Evolutionary conservation across 2,113 vertebrate genomes (phyloP), one percentile per base, ranked within the genome.

Genomic region (Dicrurus megarhynchus): DNA sequence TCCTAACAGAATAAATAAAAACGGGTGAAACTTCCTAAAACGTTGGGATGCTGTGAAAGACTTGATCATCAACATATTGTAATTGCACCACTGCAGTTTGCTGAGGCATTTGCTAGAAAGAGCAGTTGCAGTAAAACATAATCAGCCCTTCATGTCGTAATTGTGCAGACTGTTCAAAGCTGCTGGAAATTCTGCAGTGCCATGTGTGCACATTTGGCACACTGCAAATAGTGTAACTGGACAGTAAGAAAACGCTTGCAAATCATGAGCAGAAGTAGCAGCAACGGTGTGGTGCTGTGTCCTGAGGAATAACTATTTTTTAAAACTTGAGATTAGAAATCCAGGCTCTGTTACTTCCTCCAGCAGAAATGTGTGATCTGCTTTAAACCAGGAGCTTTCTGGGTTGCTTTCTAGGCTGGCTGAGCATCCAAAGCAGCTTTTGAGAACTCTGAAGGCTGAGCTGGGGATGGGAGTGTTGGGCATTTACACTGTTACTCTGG

Each of bases 91-190:
- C 75, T 75, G 93, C 84, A 42, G 56, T 78, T 87, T 93, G 88
- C 68, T 75, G 65, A 87, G 69, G 59, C 59, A 57, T 76, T 94
- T 94, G 52, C 63, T 90, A 57, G 69, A 63, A 95, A 93, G 81
- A 97, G 52, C 87, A 97, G 87, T 90, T 95, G 60, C 60, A 84
- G 50, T 77, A 81, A 91, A 94, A 87, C 65, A 64, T 77, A 39
- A 89, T 63, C 73, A 84, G 39, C 57, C 44, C 67, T 94, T 90
- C 3, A 13, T 49, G 39, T 67, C 35, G 27, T 86, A 63, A 84
- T 83, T 60, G 61, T 90, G 55, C 92, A 84, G 82, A 73, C 81
- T 87, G 55, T 65, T 90, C 21, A 75, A 53, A 94, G 84, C 79
- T 86, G 73, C 80, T 93, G 76, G 65, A 83, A 59, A 35, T 89